Base-by-base conservation (phyloP, 2,797 vertebrate species). In the Cheirogaleus major region DNA sequence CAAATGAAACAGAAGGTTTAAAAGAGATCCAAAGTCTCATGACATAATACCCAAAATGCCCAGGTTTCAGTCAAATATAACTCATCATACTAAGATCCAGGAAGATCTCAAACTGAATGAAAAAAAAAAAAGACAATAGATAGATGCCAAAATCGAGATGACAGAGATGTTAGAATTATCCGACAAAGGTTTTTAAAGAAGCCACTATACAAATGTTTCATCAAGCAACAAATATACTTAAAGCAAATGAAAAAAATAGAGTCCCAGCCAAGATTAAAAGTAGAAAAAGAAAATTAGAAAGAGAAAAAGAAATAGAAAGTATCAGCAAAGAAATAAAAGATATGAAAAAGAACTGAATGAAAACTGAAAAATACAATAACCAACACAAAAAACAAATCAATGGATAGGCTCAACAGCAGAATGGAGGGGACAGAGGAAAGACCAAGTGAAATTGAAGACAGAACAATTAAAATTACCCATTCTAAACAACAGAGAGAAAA, bases 401-500 rank as follows among this genome's bases (percentile, higher is more conserved):
- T 65, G 32, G 15, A 65, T 65, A 18, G 17, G 63, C 15, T 65
- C 63, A 65, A 65, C 32, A n/a, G 63, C 63, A 65, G 63, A 35
- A 65, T 65, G 63, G 63, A 65, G 32, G 32, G 32, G 17, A 65
- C 63, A 65, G 63, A n/a, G 17, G 32, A 65, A n/a, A 65, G 32
- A 65, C 63, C 32, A 17, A 65, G 38, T 79, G 38, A 92, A 78
- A 61, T 35, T 78, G 48, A 84, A 96, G 45, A 72, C 4, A 72
- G 32, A 67, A 89, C 18, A 88, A 91, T 72, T 79, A 79, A 75
- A 70, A 70, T 82, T 78, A 92, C 20, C 32, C 23, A 48, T 61
- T 43, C 69, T 88, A 43, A 88, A 82, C 43, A 86, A 55, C 27
- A 91, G 63, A 32, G 25, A 96, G 48, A 76, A 91, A 94, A 94